phyloP scores from a whole-genome alignment of 2,113 vertebrate genomes.

The Copsychus sechellarum region DNA sequence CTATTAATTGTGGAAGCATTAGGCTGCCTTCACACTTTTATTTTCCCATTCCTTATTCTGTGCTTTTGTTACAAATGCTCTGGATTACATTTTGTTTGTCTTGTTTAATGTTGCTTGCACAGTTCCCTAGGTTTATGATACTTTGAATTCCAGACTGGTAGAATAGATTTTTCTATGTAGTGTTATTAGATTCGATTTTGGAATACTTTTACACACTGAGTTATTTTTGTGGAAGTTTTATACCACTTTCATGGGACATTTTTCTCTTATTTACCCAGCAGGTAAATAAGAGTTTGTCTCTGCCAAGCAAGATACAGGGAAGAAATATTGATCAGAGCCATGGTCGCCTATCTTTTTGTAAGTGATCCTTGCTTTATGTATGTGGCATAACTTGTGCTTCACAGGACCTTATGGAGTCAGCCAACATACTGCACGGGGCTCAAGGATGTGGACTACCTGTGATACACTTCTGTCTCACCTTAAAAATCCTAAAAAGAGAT shows the following conservation, averaged over 20 bases:
- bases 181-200: slow-evolving; percentile 76
- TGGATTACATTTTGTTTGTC: slow-evolving; percentile 55
- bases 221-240: slow-evolving; percentile 61
- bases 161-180: slow-evolving; percentile 71
- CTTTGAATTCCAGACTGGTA: slow-evolving; percentile 62
- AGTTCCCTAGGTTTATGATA: slow-evolving; percentile 65
- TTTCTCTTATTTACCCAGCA: slow-evolving; percentile 42
- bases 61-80: slow-evolving; percentile 56
- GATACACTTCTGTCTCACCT: neutral
- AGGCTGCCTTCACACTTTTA: slow-evolving; percentile 55
- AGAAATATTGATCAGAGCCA: neutral
- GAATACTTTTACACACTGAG: slow-evolving; percentile 64
- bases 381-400: neutral
- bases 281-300: neutral
- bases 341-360: neutral
- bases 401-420: neutral
- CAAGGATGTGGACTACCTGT: accelerated
- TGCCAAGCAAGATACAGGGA: neutral
- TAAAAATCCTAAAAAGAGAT: neutral
- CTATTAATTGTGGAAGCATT: slow-evolving; percentile 73
- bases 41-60: slow-evolving; percentile 62
- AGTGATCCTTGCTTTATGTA: neutral
- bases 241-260: slow-evolving; percentile 40
- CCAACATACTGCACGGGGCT: neutral
- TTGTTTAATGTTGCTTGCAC: slow-evolving; percentile 61